Percentiles rank a stretch among this genome's conserved stretches.
These are phyloP conservation scores for Anoncus sp. DNA, from an alignment of 2,888 invertebrate genomes.

Conservation along the genomic window DNA sequence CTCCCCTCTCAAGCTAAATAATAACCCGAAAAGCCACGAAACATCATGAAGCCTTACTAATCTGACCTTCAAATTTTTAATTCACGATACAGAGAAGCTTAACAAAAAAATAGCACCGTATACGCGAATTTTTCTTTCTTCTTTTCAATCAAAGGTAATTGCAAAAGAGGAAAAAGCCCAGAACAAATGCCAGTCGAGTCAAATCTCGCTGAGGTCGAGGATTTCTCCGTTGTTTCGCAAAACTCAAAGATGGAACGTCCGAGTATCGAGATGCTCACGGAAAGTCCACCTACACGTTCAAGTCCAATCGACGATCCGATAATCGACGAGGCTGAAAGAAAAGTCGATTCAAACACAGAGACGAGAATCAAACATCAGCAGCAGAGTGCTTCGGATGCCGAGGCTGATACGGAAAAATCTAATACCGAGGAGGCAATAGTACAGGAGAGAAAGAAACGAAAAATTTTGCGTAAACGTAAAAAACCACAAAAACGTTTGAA, in stretches of 20 bases:
- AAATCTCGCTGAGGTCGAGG: conserved; percentile 83
- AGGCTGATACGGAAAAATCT: conserved; percentile 83
- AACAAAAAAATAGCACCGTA: too few species aligned
- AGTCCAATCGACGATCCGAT: conserved; percentile 61
- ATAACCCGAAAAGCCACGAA: too few species aligned
- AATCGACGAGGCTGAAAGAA: conserved; percentile 47
- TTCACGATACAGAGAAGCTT: too few species aligned
- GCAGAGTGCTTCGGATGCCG: conserved; percentile 80
- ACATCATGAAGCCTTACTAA: too few species aligned
- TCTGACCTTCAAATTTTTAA: too few species aligned
- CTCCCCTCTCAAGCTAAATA: too few species aligned
- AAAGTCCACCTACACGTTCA: conserved; percentile 52
- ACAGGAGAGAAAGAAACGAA: conserved; percentile 85
- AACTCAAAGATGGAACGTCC: conserved; percentile 77
- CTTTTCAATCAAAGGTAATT: conserved; percentile 82
- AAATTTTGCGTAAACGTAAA: conserved; percentile 87
- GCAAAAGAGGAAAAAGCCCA: conserved; percentile 84
- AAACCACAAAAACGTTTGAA: conserved; percentile 83
- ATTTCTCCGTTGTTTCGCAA: conserved; percentile 64
- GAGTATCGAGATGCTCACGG: conserved; percentile 56
- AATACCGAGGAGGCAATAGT: conserved; percentile 84
- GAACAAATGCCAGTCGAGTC: conserved; percentile 81
- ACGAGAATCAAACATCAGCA: conserved; percentile 50
- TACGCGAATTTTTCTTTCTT: background rate
- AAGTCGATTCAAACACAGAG: conserved; percentile 57